phyloP scores from a whole-genome alignment of 2,888 invertebrate genomes.

The Megamerina dolium region DNA sequence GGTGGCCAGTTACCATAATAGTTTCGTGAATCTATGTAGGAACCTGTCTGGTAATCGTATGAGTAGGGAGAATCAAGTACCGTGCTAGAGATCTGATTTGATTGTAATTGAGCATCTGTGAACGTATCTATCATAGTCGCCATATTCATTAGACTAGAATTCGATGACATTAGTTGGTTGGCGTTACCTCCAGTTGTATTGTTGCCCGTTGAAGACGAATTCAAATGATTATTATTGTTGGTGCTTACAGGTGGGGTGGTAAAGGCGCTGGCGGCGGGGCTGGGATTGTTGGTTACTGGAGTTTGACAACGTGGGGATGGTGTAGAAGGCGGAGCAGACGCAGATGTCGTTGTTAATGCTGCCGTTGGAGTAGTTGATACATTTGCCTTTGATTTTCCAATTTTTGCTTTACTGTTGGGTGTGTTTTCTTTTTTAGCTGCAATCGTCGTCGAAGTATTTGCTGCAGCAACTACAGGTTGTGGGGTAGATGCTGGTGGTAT shows the following conservation, averaged over 20 bases:
- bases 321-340: conserved; percentile 42
- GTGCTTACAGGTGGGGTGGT: conserved; percentile 49
- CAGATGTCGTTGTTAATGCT: conserved; percentile 28
- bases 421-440: conserved; percentile 30
- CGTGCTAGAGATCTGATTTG: conserved; percentile 79
- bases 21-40: conserved; percentile 58
- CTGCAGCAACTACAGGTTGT: conserved; percentile 5
- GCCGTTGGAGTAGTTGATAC: background rate
- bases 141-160: conserved; percentile 63
- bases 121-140: conserved; percentile 72
- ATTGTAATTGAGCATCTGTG: conserved; percentile 72
- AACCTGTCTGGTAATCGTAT: conserved; percentile 56
- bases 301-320: conserved; percentile 47
- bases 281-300: conserved; percentile 55
- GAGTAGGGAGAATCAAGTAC: conserved; percentile 67
- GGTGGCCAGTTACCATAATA: conserved; percentile 60
- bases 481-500: conserved; percentile 18
- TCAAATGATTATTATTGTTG: conserved; percentile 33
- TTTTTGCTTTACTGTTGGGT: background rate
- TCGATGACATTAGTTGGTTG: conserved; percentile 48
- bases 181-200: conserved; percentile 28
- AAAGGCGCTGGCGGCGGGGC: conserved; percentile 52
- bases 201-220: conserved; percentile 19
- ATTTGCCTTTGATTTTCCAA: background rate
- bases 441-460: conserved; percentile 19